phyloP scores from a whole-genome alignment of 2,797 vertebrate species.

The Lophotriccus pileatus region DNA sequence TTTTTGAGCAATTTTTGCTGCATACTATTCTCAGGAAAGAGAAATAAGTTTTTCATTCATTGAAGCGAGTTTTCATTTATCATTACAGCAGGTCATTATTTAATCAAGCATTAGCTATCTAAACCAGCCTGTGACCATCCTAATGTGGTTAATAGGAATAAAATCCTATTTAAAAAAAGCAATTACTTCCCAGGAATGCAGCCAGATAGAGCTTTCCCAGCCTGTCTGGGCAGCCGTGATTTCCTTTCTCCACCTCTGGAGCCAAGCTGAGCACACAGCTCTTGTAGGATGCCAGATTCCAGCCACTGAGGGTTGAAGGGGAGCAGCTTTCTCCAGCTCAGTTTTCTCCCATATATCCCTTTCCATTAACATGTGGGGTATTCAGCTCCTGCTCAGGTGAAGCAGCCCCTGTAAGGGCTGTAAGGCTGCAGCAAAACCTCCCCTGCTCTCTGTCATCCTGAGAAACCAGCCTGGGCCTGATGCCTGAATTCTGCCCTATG shows the following conservation, averaged over 20 bases:
- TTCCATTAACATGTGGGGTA: neutral
- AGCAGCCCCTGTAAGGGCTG: neutral
- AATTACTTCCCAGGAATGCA: neutral
- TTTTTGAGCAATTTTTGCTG: neutral
- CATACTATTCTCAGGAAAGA: neutral
- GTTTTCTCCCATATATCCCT: fast-evolving
- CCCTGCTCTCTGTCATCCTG: neutral
- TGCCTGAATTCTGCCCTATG: fast-evolving
- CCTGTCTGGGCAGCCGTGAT: neutral
- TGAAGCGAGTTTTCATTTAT: neutral
- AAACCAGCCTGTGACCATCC: neutral
- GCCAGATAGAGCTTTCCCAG: neutral
- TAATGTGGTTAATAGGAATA: neutral
- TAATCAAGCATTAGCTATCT: neutral
- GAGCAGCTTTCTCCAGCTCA: neutral
- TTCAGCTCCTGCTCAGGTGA: fast-evolving
- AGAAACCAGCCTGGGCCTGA: neutral
- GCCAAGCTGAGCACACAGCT: neutral
- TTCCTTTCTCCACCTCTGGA: neutral
- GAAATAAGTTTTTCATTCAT: neutral
- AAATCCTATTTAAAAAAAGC: constrained; percentile 6
- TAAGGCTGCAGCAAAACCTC: neutral
- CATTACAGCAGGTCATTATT: neutral
- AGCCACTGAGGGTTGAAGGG: fast-evolving
- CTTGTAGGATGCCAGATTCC: neutral